Conservation (phyloP, 1,140 invertebrate genomes). For the Antheraea mylitta region DNA sequence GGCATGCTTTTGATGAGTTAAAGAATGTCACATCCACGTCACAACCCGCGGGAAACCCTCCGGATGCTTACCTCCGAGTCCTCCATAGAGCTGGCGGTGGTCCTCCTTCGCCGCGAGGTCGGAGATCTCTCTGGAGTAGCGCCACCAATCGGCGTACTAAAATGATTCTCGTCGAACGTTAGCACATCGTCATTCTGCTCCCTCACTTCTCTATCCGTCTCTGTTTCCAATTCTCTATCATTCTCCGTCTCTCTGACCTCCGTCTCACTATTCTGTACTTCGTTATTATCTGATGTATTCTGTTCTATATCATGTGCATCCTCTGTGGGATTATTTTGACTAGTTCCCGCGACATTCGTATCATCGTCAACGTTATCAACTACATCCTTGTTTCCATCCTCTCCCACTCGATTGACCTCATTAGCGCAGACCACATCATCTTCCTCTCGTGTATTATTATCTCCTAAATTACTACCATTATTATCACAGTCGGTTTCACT, state of each 20-base stretch:
- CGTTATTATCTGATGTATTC: not conserved
- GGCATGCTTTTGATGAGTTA: not conserved
- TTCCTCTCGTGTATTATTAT: slow-evolving; percentile 44
- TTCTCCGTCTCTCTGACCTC: slow-evolving; percentile 10
- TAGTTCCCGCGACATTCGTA: not conserved
- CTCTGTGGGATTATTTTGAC: slow-evolving; percentile 15
- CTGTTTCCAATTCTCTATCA: not conserved
- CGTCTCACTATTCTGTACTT: slow-evolving; percentile 15
- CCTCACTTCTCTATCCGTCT: slow-evolving; percentile 10
- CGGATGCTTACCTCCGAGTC: slow-evolving; percentile 65
- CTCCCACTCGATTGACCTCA: slow-evolving; percentile 21
- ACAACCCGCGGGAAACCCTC: slow-evolving; percentile 30
- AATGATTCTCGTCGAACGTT: slow-evolving; percentile 73
- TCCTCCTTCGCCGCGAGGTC: slow-evolving; percentile 31
- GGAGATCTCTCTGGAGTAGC: slow-evolving; percentile 46
- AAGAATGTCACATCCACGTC: slow-evolving; percentile 26
- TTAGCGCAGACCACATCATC: slow-evolving; percentile 67
- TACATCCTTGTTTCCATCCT: not conserved
- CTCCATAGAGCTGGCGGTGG: slow-evolving; percentile 52
- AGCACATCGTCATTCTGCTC: slow-evolving; percentile 41
- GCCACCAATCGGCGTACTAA: slow-evolving; percentile 65
- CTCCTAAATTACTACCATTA: slow-evolving; percentile 51
- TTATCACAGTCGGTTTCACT: slow-evolving; percentile 71
- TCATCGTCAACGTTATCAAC: not conserved
- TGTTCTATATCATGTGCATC: not conserved